Conservation (phyloP, 1,140 invertebrate genomes). For the Drosophila takahashii region DNA sequence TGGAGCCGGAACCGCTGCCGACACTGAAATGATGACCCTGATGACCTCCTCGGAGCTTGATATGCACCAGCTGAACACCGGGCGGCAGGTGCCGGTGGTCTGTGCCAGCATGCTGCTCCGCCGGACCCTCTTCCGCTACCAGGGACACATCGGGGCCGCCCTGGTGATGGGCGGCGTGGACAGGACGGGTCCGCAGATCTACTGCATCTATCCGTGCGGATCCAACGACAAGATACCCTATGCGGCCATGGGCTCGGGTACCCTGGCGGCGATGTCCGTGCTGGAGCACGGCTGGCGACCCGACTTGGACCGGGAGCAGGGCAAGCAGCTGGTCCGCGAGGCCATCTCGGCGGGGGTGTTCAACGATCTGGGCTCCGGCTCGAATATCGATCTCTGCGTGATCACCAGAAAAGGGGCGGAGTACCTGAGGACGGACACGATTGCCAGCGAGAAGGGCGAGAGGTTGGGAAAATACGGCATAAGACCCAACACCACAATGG, state of each 20-base stretch:
- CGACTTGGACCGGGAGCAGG: conserved; percentile 93
- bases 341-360: conserved; percentile 98
- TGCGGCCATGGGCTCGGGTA: conserved; percentile 98
- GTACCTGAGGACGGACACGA: conserved; percentile 94
- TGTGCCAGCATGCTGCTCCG: conserved; percentile 96
- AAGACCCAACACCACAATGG: conserved; percentile 68
- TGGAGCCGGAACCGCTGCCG: conserved; percentile 98
- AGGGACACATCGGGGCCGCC: conserved; percentile 97
- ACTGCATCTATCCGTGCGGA: conserved; percentile 97
- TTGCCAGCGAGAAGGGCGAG: conserved; percentile 92
- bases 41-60: conserved; percentile 96
- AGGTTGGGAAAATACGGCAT: conserved; percentile 57
- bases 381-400: conserved; percentile 97
- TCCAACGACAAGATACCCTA: conserved; percentile 96
- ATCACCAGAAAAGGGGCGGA: conserved; percentile 92
- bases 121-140: conserved; percentile 97
- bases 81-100: conserved; percentile 92
- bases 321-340: conserved; percentile 94
- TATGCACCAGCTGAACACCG: conserved; percentile 95
- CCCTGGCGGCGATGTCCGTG: conserved; percentile 97
- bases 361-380: conserved; percentile 98
- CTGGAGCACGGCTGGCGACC: conserved; percentile 96
- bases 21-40: conserved; percentile 95
- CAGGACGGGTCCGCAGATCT: conserved; percentile 90
- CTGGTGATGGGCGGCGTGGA: conserved; percentile 98